Conservation (phyloP, 2,113 vertebrate genomes). For the Salvelinus fontinalis region DNA sequence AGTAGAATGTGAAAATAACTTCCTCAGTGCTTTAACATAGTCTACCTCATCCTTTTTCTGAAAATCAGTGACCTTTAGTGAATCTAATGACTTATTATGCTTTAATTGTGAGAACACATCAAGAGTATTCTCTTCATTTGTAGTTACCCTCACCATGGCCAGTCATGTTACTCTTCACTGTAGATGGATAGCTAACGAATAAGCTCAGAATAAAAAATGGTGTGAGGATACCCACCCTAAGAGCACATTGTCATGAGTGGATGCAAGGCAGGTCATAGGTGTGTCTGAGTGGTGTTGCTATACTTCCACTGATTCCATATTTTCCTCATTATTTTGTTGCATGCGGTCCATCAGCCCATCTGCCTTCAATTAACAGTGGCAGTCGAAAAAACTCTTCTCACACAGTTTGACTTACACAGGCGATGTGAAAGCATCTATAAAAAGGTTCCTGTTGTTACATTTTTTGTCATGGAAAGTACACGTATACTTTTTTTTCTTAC, state of each 20-base stretch:
- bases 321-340: conserved; percentile 47
- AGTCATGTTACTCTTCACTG: background rate
- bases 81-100: too few species aligned
- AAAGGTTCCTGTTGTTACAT: conserved; percentile 52
- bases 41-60: too few species aligned
- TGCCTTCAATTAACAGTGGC: conserved; percentile 57
- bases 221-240: background rate
- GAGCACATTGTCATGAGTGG: background rate
- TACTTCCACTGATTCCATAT: conserved; percentile 45
- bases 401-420: conserved; percentile 30
- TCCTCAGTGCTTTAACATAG: too few species aligned
- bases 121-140: background rate
- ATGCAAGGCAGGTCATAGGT: background rate
- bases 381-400: conserved; percentile 39
- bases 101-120: background rate
- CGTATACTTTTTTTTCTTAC: background rate
- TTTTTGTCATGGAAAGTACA: conserved; percentile 55
- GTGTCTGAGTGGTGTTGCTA: conserved; percentile 40
- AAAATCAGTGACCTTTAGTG: too few species aligned
- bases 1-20: background rate
- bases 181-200: background rate
- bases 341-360: conserved; percentile 35
- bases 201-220: background rate
- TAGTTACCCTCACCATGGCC: background rate
- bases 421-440: conserved; percentile 48